Base-by-base conservation (phyloP, 1,140 invertebrate species). In the Brachionus plicatilis region DNA sequence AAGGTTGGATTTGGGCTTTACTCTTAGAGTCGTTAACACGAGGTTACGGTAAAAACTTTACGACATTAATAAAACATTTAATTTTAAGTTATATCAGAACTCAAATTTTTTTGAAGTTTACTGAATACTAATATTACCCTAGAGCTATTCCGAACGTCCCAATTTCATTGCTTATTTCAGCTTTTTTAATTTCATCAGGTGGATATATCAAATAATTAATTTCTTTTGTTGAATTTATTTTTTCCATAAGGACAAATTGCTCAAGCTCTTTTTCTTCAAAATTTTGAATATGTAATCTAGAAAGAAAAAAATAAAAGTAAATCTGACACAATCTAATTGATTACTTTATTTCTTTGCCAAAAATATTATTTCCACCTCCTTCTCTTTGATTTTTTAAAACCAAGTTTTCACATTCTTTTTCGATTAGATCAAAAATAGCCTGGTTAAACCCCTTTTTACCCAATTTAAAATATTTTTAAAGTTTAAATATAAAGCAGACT, bases 111-210 rank as follows among this genome's bases (percentile, higher is more conserved):
- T n/a, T n/a, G n/a, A n/a, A n/a, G n/a, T 24, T 70, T 43, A 17
- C n/a, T 72, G 12, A 33, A 33, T 33, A 29, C 29, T 33, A 33
- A 33, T 33, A 33, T 47, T 65, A 65, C 47, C 76, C 76, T 27
- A 80, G 27, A 65, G 27, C 9, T 53, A 65, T 56, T 80, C 76
- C 76, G 50, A 80, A 80, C 4, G 45, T 33, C n/a, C 76, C 76
- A n/a, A 80, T 20, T 43, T 80, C 76, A 20, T 11, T 33, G 37
- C 17, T 56, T 5, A 53, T 37, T 17, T 53, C 6, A 53, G 53
- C 17, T 20, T 53, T 50, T 80, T 80, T 12, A 37, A 14, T 12
- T 9, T n/a, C 33, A 24, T 29, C 6, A 17, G 27, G 14, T 5
- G n/a, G 45, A 29, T 80, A 12, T 33, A 80, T n/a, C 4, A 80